phyloP scores from a whole-genome alignment of 1,140 invertebrate genomes.

The Triops longicaudatus region DNA sequence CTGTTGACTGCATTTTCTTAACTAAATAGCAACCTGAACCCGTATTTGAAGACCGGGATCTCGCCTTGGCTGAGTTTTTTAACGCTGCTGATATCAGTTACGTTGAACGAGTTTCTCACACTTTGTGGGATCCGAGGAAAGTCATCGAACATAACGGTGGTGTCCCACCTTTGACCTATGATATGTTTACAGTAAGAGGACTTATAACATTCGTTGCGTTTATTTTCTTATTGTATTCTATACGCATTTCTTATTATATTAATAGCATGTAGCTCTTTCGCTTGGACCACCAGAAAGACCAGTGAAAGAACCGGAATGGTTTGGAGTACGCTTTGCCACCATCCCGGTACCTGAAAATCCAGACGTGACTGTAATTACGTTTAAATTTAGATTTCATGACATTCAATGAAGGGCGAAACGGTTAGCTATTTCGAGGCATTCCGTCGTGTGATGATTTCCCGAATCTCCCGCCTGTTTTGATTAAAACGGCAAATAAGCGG shows the following conservation, averaged over 20 bases:
- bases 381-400: not conserved
- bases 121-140: constrained; percentile 55
- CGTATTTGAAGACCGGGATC: not conserved
- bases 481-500: constrained; percentile 33
- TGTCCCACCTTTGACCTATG: constrained; percentile 57
- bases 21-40: not conserved
- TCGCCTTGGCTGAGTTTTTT: constrained; percentile 41
- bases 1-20: not conserved
- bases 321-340: constrained; percentile 43
- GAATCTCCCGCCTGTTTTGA: constrained; percentile 34
- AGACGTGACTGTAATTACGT: not conserved
- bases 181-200: constrained; percentile 58
- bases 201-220: too few species aligned
- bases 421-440: constrained; percentile 25
- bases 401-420: not conserved
- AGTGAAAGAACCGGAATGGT: constrained; percentile 44
- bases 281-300: constrained; percentile 53
- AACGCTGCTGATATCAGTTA: constrained; percentile 46
- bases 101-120: constrained; percentile 55
- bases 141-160: constrained; percentile 56
- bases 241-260: too few species aligned
- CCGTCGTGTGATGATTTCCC: constrained; percentile 37
- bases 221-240: constrained; percentile 28
- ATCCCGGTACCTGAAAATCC: constrained; percentile 34
- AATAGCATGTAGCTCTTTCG: constrained; percentile 49